Conservation (phyloP, 1,140 invertebrate species). For the Popillia japonica region DNA sequence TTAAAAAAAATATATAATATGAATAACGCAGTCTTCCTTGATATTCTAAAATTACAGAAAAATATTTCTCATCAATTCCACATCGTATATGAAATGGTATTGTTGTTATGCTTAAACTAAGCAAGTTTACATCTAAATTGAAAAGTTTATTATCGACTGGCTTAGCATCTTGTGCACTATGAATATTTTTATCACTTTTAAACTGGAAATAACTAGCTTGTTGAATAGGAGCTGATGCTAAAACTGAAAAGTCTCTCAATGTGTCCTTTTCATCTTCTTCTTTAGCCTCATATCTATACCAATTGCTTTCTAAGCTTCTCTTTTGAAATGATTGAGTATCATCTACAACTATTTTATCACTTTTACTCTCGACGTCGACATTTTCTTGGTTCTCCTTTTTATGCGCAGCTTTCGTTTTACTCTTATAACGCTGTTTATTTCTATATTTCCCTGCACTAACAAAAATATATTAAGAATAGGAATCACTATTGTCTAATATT, state of each 20-base stretch:
- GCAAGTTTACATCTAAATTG: conserved; percentile 49
- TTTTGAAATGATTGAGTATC: conserved; percentile 3
- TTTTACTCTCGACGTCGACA: background rate
- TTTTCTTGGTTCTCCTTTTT: conserved; percentile 9
- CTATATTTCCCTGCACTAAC: conserved; percentile 36
- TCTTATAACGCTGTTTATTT: conserved; percentile 33
- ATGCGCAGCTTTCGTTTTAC: background rate
- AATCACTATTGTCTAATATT: background rate
- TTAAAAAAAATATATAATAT: conserved; percentile 41
- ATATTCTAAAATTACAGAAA: conserved; percentile 47
- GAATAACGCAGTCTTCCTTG: background rate
- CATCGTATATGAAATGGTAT: conserved; percentile 51
- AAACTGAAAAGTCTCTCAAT: conserved; percentile 46
- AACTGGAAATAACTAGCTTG: conserved; percentile 52
- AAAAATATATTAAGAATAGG: background rate
- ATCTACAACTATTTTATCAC: conserved; percentile 21
- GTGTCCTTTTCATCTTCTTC: background rate
- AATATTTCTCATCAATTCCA: conserved; percentile 48
- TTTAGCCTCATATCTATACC: conserved; percentile 49
- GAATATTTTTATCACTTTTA: conserved; percentile 47
- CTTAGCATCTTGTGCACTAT: conserved; percentile 35
- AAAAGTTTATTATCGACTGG: conserved; percentile 45
- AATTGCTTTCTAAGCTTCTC: conserved; percentile 47
- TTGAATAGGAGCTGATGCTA: conserved; percentile 51
- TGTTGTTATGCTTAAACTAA: conserved; percentile 49